These are phyloP conservation scores for Ormyrus rosae DNA, from an alignment of 2,888 invertebrate species.

Conservation along the genomic window DNA sequence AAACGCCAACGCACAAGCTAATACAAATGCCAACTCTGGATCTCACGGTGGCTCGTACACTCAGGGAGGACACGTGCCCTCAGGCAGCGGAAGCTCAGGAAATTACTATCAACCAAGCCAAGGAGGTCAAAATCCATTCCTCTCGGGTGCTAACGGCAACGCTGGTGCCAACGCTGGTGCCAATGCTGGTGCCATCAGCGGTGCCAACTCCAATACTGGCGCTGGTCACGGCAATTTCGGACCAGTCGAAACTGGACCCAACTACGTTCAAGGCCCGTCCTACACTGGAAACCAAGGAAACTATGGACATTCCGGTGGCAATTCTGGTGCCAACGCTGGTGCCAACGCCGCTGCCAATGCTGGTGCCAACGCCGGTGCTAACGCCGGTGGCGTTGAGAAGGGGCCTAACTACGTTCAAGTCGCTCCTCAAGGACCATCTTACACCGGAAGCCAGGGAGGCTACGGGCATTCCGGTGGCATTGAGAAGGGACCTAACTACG, in stretches of 20 bases:
- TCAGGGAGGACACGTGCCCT: too few relatives aligned
- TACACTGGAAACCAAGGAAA: background rate
- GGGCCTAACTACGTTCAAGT: too few relatives aligned
- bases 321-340: background rate
- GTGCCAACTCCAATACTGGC: background rate
- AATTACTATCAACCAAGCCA: too few relatives aligned
- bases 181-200: background rate
- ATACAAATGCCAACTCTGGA: conserved; percentile 1
- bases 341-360: conserved; percentile 14
- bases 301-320: background rate
- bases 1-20: background rate
- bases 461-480: background rate
- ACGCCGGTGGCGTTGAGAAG: background rate
- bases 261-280: background rate
- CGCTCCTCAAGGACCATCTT: too few relatives aligned
- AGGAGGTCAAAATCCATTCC: too few relatives aligned
- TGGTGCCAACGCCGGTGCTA: background rate
- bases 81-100: too few relatives aligned
- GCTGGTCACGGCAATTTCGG: background rate
- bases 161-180: background rate
- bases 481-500: background rate
- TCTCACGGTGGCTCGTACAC: too few relatives aligned
- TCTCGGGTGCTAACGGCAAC: too few relatives aligned
- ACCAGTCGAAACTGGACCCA: background rate
- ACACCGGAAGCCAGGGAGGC: background rate